Percentiles rank a stretch among this genome's conserved stretches.
These are phyloP conservation scores for Chascanopsetta lugubris DNA, from an alignment of 2,113 vertebrate genomes.

Conservation along the genomic window DNA sequence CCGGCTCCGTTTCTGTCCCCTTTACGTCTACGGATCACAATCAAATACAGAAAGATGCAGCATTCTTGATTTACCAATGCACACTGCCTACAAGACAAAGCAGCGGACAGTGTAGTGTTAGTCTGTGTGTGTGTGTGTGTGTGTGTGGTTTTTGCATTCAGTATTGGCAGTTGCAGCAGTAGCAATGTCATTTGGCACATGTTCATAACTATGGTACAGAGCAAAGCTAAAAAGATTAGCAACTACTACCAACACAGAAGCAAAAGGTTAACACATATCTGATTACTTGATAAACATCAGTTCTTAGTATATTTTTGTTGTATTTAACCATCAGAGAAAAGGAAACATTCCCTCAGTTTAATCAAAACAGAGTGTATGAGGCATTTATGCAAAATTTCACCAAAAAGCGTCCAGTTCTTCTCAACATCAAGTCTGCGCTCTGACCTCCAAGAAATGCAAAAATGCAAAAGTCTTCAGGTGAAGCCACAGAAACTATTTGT, in stretches of 20 bases:
- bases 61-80: constrained; percentile 18
- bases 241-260: constrained; percentile 52
- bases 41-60: constrained; percentile 42
- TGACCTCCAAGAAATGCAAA: constrained; percentile 24
- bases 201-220: constrained; percentile 50
- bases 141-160: constrained; percentile 37
- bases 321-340: constrained; percentile 23
- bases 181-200: constrained; percentile 71
- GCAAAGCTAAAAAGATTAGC: constrained; percentile 51
- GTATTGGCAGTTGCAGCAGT: constrained; percentile 48
- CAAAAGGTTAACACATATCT: constrained; percentile 49
- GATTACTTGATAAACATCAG: constrained; percentile 33
- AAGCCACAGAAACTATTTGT: constrained; percentile 29
- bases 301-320: constrained; percentile 25
- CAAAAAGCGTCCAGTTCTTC: constrained; percentile 39
- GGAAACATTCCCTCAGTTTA: constrained; percentile 27
- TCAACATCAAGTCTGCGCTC: constrained; percentile 25
- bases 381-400: constrained; percentile 40
- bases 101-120: constrained; percentile 14
- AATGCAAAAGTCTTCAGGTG: constrained; percentile 36
- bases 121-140: constrained; percentile 18
- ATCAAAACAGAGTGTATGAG: constrained; percentile 39
- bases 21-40: constrained; percentile 29
- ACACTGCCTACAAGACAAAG: constrained; percentile 37
- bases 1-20: constrained; percentile 13